phyloP scores from a whole-genome alignment of 2,888 invertebrate genomes.

The Oscheius sp. region DNA sequence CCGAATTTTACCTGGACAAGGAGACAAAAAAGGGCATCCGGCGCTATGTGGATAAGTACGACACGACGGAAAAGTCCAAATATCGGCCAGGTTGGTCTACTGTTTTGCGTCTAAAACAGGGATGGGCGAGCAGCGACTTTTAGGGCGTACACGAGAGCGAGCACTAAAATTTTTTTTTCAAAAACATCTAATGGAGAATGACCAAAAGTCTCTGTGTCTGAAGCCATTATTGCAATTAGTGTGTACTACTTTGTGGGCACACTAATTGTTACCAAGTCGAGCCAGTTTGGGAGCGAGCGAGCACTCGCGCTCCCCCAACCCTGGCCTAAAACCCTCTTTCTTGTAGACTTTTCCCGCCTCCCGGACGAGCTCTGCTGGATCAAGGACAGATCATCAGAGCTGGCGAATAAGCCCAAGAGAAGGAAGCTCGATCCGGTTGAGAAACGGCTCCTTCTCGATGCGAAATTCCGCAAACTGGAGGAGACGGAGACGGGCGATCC shows the following conservation, averaged over 20 bases:
- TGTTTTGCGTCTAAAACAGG: too few relatives aligned
- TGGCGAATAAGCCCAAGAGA: conserved; percentile 38
- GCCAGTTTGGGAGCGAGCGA: too few relatives aligned
- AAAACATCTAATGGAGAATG: too few relatives aligned
- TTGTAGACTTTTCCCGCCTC: conserved; percentile 47
- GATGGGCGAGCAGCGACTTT: too few relatives aligned
- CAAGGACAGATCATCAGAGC: conserved; percentile 25
- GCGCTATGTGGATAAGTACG: conserved; percentile 70
- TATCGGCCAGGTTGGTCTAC: conserved; percentile 49
- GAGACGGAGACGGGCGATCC: conserved; percentile 44
- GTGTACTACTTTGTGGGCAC: too few relatives aligned
- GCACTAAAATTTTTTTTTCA: too few relatives aligned
- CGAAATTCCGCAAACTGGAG: conserved; percentile 53
- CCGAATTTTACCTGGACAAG: conserved; percentile 61
- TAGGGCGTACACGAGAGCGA: background rate
- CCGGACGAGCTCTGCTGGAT: conserved; percentile 51
- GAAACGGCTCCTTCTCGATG: background rate
- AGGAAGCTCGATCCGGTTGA: conserved; percentile 39
- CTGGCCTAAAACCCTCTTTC: too few relatives aligned
- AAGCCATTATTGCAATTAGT: too few relatives aligned
- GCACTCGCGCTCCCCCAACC: too few relatives aligned
- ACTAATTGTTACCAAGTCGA: too few relatives aligned
- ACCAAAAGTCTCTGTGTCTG: too few relatives aligned
- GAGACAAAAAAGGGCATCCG: conserved; percentile 60
- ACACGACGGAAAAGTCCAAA: conserved; percentile 48